A percentile compares a stretch with the other conserved stretches of the same genome.
These are phyloP conservation scores for Theristicus caerulescens DNA, from an alignment of 2,113 vertebrate species.

Conservation along the genomic window DNA sequence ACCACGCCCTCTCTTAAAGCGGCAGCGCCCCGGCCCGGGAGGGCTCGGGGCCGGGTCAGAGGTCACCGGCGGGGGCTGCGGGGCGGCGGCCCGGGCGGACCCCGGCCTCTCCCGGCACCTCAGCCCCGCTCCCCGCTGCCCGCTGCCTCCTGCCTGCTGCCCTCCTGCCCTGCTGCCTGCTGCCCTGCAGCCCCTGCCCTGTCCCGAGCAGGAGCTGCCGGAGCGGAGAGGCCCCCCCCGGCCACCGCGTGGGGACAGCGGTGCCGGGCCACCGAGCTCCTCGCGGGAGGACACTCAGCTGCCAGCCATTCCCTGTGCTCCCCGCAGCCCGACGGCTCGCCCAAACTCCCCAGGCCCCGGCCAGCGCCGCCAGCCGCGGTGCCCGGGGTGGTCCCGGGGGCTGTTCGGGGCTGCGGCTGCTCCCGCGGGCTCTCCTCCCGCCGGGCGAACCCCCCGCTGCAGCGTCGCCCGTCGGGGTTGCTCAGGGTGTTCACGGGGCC, in stretches of 20 bases:
- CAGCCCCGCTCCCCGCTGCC: no score
- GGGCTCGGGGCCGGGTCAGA: neutral
- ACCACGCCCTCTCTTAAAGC: neutral
- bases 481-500: neutral
- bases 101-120: no score
- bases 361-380: neutral
- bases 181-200: neutral
- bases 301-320: neutral
- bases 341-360: neutral
- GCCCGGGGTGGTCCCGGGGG: neutral
- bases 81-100: no score
- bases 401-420: neutral
- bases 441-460: no score
- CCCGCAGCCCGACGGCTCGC: neutral
- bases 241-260: no score
- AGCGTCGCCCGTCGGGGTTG: no score
- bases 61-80: neutral
- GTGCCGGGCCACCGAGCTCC: no score
- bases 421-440: neutral
- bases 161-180: no score
- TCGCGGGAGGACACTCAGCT: neutral
- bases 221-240: no score
- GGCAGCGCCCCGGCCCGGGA: no score
- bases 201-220: neutral
- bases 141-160: no score